Evolutionary conservation across 2,113 vertebrate genomes (phyloP).

Genomic region (Sciurus niger): DNA sequence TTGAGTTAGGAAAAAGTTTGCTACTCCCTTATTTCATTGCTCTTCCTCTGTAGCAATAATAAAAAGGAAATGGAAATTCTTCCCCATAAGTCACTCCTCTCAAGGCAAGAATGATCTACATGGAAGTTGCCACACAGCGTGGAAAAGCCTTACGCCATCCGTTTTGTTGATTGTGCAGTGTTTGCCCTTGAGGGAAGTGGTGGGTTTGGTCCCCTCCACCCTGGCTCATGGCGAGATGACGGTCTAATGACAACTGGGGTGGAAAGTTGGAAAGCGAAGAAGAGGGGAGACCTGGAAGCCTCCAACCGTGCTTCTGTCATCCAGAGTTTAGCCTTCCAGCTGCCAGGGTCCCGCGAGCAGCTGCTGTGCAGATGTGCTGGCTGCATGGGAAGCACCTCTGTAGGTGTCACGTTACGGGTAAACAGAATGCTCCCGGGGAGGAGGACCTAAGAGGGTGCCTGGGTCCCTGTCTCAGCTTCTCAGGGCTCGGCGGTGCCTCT

Average conservation of each 20-base stretch:
- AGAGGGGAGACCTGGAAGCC: not conserved
- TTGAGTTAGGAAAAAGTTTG: not conserved
- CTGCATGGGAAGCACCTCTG: no score
- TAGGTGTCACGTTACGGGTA: no score
- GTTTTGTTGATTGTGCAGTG: not conserved
- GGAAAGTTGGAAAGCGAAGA: not conserved
- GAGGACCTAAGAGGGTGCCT: no score
- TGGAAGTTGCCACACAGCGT: fast-evolving
- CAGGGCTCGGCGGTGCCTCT: not conserved
- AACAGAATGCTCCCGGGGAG: fast-evolving
- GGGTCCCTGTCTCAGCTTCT: no score
- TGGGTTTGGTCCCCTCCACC: not conserved
- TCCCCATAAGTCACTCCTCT: not conserved
- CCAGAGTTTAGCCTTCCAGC: not conserved
- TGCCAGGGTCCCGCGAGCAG: no score
- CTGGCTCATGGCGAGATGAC: not conserved
- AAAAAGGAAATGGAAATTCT: not conserved
- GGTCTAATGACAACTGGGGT: not conserved
- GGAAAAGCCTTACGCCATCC: not conserved
- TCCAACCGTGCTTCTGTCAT: not conserved
- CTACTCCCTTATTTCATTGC: not conserved
- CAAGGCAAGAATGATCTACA: not conserved
- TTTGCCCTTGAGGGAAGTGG: not conserved
- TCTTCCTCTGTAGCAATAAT: not conserved
- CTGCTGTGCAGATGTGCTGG: fast-evolving